Evolutionary conservation across 2,888 invertebrate species (phyloP).

Genomic region (Drosophila mimica): DNA sequence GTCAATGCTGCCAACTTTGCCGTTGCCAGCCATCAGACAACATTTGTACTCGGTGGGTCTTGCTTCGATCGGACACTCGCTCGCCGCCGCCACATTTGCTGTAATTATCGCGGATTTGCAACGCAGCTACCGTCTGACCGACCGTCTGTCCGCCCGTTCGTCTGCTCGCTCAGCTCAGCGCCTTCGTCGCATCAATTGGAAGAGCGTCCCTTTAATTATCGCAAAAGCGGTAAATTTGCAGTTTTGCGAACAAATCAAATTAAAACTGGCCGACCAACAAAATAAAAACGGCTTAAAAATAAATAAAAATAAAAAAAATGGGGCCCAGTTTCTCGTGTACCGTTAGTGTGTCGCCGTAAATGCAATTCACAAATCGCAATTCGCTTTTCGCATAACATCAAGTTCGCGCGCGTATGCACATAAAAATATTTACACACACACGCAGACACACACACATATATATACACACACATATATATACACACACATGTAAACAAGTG

Average conservation of each 20-base stretch:
- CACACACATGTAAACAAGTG: conserved; percentile 14
- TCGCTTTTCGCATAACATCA: conserved; percentile 53
- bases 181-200: conserved; percentile 39
- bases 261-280: conserved; percentile 34
- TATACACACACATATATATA: conserved; percentile 9
- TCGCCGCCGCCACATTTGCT: conserved; percentile 59
- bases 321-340: conserved; percentile 28
- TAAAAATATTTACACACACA: conserved; percentile 25
- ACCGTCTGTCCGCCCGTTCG: neutral
- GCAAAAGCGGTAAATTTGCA: conserved; percentile 14
- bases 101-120: conserved; percentile 61
- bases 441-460: conserved; percentile 1
- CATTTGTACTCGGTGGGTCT: conserved; percentile 83
- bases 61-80: conserved; percentile 77
- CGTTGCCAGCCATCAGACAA: conserved; percentile 80
- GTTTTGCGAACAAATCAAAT: conserved; percentile 43
- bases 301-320: conserved; percentile 49
- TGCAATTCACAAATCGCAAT: conserved; percentile 38
- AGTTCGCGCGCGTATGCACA: conserved; percentile 58
- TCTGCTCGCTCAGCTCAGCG: neutral
- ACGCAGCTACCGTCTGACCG: neutral
- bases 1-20: conserved; percentile 81
- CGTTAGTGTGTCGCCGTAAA: conserved; percentile 53
- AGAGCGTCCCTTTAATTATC: conserved; percentile 37
- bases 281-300: conserved; percentile 44